Conservation (phyloP, 2,113 vertebrate species). For the Hippolais icterina region DNA sequence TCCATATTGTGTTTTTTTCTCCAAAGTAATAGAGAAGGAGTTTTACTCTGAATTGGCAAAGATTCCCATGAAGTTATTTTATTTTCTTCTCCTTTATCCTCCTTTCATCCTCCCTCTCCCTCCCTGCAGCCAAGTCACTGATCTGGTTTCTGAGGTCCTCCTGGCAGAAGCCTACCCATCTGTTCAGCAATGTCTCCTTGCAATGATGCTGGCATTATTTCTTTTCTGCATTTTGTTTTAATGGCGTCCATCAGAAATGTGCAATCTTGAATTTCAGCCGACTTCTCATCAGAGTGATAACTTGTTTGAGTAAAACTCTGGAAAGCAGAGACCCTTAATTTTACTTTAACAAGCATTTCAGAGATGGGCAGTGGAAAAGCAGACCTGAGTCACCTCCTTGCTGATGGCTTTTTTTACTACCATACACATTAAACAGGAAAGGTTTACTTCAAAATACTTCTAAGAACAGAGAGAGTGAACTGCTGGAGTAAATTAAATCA, state of each 20-base stretch:
- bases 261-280: neutral
- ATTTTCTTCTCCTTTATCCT: neutral
- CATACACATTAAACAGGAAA: neutral
- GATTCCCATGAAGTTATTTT: neutral
- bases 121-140: conserved; percentile 8
- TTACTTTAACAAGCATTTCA: neutral
- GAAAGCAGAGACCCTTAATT: neutral
- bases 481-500: neutral
- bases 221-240: neutral
- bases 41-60: neutral
- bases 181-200: neutral
- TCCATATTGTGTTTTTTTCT: neutral
- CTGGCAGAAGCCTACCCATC: conserved; percentile 22
- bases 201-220: neutral
- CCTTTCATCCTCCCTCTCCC: neutral
- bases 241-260: neutral
- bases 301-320: neutral
- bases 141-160: neutral
- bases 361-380: neutral
- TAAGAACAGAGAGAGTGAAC: neutral
- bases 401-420: neutral
- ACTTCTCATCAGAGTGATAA: neutral
- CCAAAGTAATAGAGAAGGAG: neutral
- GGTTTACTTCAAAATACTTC: neutral
- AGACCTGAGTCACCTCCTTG: neutral